Evolutionary conservation across 2,113 vertebrate genomes (phyloP), one percentile per base, ranked within the genome.

Genomic region (Alces alces): DNA sequence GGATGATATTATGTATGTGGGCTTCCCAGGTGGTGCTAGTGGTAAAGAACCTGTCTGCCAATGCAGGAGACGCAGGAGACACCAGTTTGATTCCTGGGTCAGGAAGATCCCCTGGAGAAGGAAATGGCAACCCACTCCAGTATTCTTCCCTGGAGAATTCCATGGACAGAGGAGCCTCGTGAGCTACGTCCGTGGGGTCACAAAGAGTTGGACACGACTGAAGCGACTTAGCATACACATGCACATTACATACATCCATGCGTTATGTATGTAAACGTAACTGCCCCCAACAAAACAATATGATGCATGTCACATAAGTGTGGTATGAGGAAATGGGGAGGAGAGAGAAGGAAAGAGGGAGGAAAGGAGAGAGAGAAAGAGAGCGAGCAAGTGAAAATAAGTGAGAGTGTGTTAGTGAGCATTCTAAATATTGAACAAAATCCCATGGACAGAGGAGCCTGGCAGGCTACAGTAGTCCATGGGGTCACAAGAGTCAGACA

Each of bases 241-340:
- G 10, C n/a, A 73, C n/a, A 23, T 73, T 73, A 39, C 19, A 73
- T 25, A 73, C n/a, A 73, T 73, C 39, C 66, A 73, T 73, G n/a
- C 0, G 0, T 19, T 21, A 3, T 21, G 15, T 58, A 64, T 52
- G 10, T 54, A 39, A 78, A 33, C 50, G 15, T 25, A 21, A 25
- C 39, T 10, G 16, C 9, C 43, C 13, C 64, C 55, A 30, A 6
- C n/a, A 57, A 33, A 27, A 8, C 16, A 15, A 3, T 15, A 17
- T 17, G 23, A 19, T 6, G 19, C 8, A 0, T 43, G 0, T 30
- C 28, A 6, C 73, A 27, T 39, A 9, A 28, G 4, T 8, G 39
- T 80, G 47, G 19, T 7, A 5, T 57, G 36, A 28, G 64, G 27
- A 52, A 45, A 39, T 73, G 60, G 12, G 17, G 27, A 21, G 28